These are phyloP conservation scores for Littorina saxatilis DNA, from an alignment of 1,140 invertebrate genomes.

Conservation along the genomic window DNA sequence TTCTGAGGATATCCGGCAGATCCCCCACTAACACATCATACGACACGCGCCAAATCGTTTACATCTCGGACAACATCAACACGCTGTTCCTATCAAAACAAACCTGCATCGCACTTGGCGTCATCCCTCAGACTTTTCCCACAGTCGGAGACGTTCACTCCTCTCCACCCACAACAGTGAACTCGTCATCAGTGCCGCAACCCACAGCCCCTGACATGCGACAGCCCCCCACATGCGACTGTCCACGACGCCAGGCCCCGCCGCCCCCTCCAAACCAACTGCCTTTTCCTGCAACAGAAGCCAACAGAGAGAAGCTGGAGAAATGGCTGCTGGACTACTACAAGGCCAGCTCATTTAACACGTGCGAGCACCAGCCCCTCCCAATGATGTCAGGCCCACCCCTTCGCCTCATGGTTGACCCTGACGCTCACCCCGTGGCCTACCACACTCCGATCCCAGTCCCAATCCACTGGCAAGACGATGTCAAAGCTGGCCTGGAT, in stretches of 20 bases:
- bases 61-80: constrained; percentile 6
- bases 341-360: constrained; percentile 53
- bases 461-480: constrained; percentile 50
- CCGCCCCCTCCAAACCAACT: constrained; percentile 41
- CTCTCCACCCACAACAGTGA: not conserved
- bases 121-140: constrained; percentile 20
- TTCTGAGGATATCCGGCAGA: constrained; percentile 14
- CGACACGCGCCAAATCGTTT: constrained; percentile 8
- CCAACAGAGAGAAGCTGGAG: constrained; percentile 33
- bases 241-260: constrained; percentile 39
- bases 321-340: constrained; percentile 47
- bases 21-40: not conserved
- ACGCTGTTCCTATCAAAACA: constrained; percentile 33
- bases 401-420: constrained; percentile 45
- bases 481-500: constrained; percentile 51
- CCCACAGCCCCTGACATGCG: not conserved
- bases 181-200: constrained; percentile 16
- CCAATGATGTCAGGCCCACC: constrained; percentile 49
- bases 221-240: constrained; percentile 31
- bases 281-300: constrained; percentile 39
- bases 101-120: constrained; percentile 7
- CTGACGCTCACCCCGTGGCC: constrained; percentile 34
- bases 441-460: constrained; percentile 42
- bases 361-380: constrained; percentile 54
- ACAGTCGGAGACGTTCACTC: constrained; percentile 28